Conservation (phyloP, 2,113 vertebrate species). For the Sinocyclocheilus maitianheensis region DNA sequence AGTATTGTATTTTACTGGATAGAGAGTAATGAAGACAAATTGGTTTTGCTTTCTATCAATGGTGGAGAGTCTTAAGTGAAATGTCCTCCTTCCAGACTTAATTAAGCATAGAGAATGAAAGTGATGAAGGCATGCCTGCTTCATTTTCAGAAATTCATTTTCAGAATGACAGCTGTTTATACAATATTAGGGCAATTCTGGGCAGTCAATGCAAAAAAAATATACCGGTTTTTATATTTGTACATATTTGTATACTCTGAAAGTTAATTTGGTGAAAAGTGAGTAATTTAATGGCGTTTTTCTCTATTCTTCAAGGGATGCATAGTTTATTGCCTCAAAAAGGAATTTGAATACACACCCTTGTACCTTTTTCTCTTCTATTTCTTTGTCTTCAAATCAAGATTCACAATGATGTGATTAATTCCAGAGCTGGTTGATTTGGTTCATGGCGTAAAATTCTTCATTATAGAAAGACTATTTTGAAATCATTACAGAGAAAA, state of each 20-base stretch:
- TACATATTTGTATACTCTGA: not conserved
- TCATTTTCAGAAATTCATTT: not conserved
- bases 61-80: not conserved
- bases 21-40: slow-evolving; percentile 2
- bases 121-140: not conserved
- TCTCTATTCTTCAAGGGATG: not conserved
- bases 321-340: not conserved
- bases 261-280: not conserved
- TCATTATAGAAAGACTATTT: not conserved
- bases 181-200: not conserved
- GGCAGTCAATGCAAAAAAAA: not conserved
- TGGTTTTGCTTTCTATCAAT: not conserved
- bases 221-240: not conserved
- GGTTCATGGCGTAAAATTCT: no score
- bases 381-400: not conserved
- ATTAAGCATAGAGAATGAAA: not conserved
- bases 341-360: not conserved
- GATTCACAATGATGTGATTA: not conserved
- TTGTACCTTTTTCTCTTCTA: not conserved
- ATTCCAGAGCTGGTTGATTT: not conserved
- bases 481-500: not conserved
- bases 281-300: not conserved
- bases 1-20: not conserved
- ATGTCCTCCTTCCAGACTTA: not conserved
- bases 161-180: not conserved